These are phyloP conservation scores for Poicephalus meyeri DNA, from an alignment of 2,113 vertebrate species.

Conservation along the genomic window DNA sequence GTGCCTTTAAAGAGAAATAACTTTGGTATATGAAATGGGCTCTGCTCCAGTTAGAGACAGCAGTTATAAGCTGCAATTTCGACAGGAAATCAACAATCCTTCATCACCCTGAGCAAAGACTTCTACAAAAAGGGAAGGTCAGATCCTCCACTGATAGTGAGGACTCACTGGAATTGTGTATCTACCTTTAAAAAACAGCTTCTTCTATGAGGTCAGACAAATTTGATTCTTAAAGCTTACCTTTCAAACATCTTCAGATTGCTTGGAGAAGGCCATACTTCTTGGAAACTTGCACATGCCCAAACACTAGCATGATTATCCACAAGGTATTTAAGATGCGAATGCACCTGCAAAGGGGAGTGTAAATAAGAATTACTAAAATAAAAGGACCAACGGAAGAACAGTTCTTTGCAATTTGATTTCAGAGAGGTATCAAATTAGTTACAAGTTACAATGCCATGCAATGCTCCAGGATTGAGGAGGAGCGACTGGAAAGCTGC, in stretches of 20 bases:
- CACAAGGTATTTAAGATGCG: slow-evolving; percentile 88
- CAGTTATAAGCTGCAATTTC: not conserved
- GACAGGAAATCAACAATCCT: not conserved
- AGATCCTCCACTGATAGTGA: not conserved
- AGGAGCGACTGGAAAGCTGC: not conserved
- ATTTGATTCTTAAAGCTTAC: slow-evolving; percentile 60
- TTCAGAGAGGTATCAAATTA: not conserved
- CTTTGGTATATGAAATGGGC: not conserved
- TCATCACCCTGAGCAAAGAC: not conserved
- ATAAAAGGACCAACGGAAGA: not conserved
- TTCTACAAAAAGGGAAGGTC: not conserved
- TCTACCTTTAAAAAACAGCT: not conserved
- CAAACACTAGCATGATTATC: slow-evolving; percentile 92
- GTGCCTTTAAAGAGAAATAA: not conserved
- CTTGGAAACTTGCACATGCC: slow-evolving; percentile 91
- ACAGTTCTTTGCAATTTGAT: not conserved
- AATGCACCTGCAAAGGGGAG: slow-evolving; percentile 83
- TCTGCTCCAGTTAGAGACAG: not conserved
- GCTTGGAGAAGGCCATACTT: slow-evolving; percentile 88
- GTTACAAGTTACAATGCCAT: not conserved
- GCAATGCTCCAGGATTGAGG: not conserved
- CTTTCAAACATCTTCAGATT: slow-evolving; percentile 92
- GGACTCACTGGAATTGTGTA: not conserved
- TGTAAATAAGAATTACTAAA: not conserved
- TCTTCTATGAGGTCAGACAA: not conserved